phyloP scores from a whole-genome alignment of 2,888 invertebrate genomes.

The Nezara viridula region DNA sequence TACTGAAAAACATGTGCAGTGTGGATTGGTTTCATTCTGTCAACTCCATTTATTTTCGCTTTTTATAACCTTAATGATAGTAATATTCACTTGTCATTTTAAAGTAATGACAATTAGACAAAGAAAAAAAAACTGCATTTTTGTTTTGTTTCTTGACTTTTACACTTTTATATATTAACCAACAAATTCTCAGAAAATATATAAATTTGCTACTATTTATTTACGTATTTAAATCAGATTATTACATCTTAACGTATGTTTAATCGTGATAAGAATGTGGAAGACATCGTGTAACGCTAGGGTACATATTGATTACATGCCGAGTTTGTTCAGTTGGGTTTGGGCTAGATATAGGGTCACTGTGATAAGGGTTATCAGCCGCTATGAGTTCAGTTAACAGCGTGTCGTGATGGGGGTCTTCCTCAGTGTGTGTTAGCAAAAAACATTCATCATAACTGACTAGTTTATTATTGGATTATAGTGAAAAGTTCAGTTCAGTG shows the following conservation, averaged over 20 bases:
- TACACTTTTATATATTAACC: too few species aligned
- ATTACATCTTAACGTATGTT: neutral
- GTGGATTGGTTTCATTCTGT: too few species aligned
- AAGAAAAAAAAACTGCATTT: neutral
- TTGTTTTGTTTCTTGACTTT: neutral
- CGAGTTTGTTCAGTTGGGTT: neutral
- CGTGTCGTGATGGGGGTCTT: neutral
- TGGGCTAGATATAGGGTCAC: constrained; percentile 40
- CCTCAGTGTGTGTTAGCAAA: neutral
- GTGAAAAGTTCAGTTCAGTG: neutral
- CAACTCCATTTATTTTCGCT: neutral
- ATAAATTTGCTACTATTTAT: neutral
- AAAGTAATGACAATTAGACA: neutral
- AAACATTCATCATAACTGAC: neutral
- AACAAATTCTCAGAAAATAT: neutral
- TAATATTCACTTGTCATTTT: neutral
- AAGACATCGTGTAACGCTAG: neutral
- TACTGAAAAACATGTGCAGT: too few species aligned
- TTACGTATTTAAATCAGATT: neutral
- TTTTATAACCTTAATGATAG: neutral
- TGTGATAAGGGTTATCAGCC: constrained; percentile 33
- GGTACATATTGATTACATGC: constrained; percentile 7
- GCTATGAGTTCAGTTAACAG: constrained; percentile 4
- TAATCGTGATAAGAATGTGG: neutral
- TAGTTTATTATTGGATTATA: neutral